Evolutionary conservation across 2,113 vertebrate species (phyloP).

Genomic region (Anarrhichthys ocellatus): DNA sequence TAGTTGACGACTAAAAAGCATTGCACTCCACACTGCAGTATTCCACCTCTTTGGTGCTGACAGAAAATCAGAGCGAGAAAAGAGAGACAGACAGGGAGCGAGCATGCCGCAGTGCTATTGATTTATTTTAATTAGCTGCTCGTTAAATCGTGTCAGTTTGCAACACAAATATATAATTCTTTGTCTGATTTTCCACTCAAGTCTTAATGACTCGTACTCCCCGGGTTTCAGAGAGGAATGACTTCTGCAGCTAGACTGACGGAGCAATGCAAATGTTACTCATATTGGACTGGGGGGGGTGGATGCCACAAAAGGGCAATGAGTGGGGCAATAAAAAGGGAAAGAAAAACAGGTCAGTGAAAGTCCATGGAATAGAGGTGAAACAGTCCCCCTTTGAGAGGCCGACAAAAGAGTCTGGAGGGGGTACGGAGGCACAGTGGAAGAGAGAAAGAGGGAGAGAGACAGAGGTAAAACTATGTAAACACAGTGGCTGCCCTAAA

Average conservation of each 20-base stretch:
- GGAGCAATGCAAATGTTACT: conserved; percentile 76
- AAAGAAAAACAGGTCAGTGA: conserved; percentile 83
- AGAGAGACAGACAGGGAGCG: conserved; percentile 61
- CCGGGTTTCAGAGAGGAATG: conserved; percentile 71
- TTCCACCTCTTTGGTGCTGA: conserved; percentile 54
- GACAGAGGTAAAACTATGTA: conserved; percentile 83
- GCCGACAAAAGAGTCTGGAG: conserved; percentile 70
- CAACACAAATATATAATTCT: conserved; percentile 86
- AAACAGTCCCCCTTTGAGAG: conserved; percentile 79
- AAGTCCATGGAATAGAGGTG: conserved; percentile 81
- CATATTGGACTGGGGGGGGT: conserved; percentile 59
- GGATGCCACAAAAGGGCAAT: conserved; percentile 79
- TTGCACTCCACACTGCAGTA: conserved; percentile 55
- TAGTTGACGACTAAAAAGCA: conserved; percentile 23
- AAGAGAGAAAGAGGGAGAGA: conserved; percentile 61
- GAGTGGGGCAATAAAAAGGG: conserved; percentile 80
- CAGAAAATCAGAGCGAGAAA: conserved; percentile 61
- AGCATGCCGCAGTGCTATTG: conserved; percentile 84
- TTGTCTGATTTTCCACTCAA: conserved; percentile 81
- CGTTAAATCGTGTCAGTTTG: conserved; percentile 84
- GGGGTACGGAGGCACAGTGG: conserved; percentile 47
- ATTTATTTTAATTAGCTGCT: conserved; percentile 88
- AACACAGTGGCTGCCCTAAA: conserved; percentile 87
- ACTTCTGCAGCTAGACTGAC: conserved; percentile 65
- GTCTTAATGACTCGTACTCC: conserved; percentile 78